These are phyloP conservation scores for Aphrophora alni DNA, from an alignment of 2,888 invertebrate species.

Conservation along the genomic window DNA sequence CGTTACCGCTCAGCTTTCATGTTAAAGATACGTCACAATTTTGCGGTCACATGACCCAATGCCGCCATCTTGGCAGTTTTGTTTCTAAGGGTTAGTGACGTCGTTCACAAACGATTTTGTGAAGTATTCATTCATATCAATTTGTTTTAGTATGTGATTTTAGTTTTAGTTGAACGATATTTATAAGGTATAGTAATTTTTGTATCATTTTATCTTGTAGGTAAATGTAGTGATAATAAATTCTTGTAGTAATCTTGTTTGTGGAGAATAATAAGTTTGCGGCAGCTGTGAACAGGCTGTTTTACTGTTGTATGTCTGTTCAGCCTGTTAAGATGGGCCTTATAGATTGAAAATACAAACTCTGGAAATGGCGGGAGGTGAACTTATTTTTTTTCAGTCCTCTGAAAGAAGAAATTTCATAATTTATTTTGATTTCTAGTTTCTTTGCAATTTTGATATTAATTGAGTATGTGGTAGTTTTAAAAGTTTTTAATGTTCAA, in stretches of 20 bases:
- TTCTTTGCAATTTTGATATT: neutral
- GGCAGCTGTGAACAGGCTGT: neutral
- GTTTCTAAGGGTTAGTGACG: constrained; percentile 62
- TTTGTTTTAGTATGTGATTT: neutral
- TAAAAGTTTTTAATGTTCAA: neutral
- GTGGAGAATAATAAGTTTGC: neutral
- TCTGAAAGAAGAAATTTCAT: no score
- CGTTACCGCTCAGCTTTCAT: constrained; percentile 37
- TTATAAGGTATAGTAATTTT: neutral
- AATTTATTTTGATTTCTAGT: neutral
- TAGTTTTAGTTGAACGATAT: neutral
- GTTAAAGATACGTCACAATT: constrained; percentile 47
- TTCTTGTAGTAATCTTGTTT: neutral
- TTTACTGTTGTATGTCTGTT: neutral
- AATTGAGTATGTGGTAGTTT: neutral
- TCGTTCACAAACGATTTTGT: constrained; percentile 53
- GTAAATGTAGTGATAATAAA: neutral
- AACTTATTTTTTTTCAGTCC: neutral
- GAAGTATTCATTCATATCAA: constrained; percentile 19
- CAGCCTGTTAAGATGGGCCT: neutral
- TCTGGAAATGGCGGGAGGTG: constrained; percentile 37
- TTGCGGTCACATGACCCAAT: constrained; percentile 64
- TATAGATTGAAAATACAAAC: constrained; percentile 6
- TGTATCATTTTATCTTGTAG: neutral
- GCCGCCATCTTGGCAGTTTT: constrained; percentile 67